Base-by-base conservation (phyloP, 2,113 vertebrate species). In the Nibea coibor region DNA sequence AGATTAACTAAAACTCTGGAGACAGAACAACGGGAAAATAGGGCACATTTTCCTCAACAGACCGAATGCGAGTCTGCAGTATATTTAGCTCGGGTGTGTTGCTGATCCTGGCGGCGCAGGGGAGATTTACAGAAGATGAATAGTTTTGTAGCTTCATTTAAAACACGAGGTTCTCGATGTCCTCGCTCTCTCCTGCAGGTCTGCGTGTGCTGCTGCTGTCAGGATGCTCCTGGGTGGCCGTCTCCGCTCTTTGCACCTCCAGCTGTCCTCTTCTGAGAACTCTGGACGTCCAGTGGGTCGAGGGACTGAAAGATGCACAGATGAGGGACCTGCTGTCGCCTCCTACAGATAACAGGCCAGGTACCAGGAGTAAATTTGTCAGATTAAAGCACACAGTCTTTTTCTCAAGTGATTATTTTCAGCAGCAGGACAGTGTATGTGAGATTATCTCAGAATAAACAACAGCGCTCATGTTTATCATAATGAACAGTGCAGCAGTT, bases 211-310 rank as follows among this genome's bases (percentile, higher is more conserved):
- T 99, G 89, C 95, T 96, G 80, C 89, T 99, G 87, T 96, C 97
- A 0, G 98, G 97, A 57, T 99, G 98, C 93, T 99, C 98, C 0
- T 99, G 98, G 98, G 97, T 97, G 5, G 98, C 98, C 0, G 97
- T 98, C 88, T 98, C 98, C 0, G 97, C 97, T 70, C 96, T 99
- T 63, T 99, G 97, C 92, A 98, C 97, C 67, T 97, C 97, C 90
- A 97, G 96, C 50, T 98, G 98, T 91, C 98, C 98, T 1, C 92
- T 98, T 56, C 96, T 99, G 80, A 93, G 96, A 75, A 97, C 95
- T 42, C 93, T 99, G 91, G 97, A 99, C 10, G 95, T 98, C 70
- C 97, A 98, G 95, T 99, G 98, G 98, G 98, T 98, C 0, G 98
- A 99, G 91, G 98, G 98, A 69, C 94, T 99, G 54, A 99, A 97